Evolutionary conservation across 2,888 invertebrate genomes (phyloP).

Genomic region (Acrocyrtus sp.): DNA sequence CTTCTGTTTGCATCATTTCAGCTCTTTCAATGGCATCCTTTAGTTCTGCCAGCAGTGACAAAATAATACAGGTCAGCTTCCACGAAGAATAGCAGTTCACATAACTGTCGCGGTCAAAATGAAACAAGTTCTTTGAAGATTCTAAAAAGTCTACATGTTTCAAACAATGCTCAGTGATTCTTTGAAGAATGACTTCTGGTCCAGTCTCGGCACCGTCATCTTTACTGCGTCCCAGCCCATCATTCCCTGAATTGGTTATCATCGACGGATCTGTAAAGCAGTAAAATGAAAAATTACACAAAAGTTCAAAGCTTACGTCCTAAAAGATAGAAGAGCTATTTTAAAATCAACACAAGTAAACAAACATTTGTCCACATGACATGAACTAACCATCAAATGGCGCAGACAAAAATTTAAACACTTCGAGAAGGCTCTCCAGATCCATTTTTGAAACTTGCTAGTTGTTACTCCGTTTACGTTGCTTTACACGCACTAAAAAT

Average conservation of each 20-base stretch:
- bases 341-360: not conserved
- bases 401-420: slow-evolving; percentile 32
- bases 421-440: slow-evolving; percentile 23
- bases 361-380: not conserved
- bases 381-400: slow-evolving; percentile 30
- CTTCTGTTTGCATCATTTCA: slow-evolving; percentile 47
- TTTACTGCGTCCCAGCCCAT: no score
- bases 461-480: no score
- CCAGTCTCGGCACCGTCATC: not conserved
- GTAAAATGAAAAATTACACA: not conserved
- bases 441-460: slow-evolving; percentile 23
- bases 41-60: slow-evolving; percentile 42
- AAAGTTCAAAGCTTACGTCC: no score
- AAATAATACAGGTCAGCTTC: slow-evolving; percentile 49
- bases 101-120: not conserved
- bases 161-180: slow-evolving; percentile 15
- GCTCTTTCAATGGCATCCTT: slow-evolving; percentile 36
- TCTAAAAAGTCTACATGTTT: slow-evolving; percentile 21
- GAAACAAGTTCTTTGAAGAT: slow-evolving; percentile 20
- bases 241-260: no score
- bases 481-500: no score
- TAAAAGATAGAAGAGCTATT: not conserved
- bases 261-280: not conserved
- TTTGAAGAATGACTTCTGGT: slow-evolving; percentile 18
- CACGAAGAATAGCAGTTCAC: slow-evolving; percentile 28